These are phyloP conservation scores for Lamellibrachia luymesi DNA, from an alignment of 1,140 invertebrate genomes.

Conservation along the genomic window DNA sequence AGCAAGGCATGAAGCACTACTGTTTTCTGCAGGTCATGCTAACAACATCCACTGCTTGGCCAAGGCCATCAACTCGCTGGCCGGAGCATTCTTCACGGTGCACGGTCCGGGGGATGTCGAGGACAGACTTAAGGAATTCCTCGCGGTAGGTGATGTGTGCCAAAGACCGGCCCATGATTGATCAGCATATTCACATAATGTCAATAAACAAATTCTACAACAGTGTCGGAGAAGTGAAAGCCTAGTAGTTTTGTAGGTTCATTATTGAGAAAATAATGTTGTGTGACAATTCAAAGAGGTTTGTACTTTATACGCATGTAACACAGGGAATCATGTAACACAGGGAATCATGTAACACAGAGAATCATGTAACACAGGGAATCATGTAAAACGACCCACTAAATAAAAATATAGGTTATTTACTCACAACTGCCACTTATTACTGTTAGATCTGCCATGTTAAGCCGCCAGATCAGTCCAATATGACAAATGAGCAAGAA, in stretches of 20 bases:
- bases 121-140: constrained; percentile 96
- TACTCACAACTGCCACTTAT: too few species aligned
- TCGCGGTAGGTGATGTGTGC: constrained; percentile 67
- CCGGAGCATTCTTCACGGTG: constrained; percentile 91
- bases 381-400: too few species aligned
- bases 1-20: not conserved
- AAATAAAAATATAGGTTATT: too few species aligned
- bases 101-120: constrained; percentile 93
- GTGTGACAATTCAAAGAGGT: not conserved
- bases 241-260: not conserved
- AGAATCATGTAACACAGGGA: too few species aligned
- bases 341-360: too few species aligned
- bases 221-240: not conserved
- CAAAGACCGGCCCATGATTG: not conserved
- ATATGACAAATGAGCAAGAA: too few species aligned
- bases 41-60: constrained; percentile 97
- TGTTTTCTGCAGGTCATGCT: constrained; percentile 67
- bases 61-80: constrained; percentile 93
- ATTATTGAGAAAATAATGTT: not conserved
- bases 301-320: not conserved
- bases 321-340: too few species aligned
- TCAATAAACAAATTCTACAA: not conserved
- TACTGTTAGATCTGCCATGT: too few species aligned
- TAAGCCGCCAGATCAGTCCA: too few species aligned
- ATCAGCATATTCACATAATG: not conserved